phyloP scores from a whole-genome alignment of 2,888 invertebrate species.

The Neria commutata region DNA sequence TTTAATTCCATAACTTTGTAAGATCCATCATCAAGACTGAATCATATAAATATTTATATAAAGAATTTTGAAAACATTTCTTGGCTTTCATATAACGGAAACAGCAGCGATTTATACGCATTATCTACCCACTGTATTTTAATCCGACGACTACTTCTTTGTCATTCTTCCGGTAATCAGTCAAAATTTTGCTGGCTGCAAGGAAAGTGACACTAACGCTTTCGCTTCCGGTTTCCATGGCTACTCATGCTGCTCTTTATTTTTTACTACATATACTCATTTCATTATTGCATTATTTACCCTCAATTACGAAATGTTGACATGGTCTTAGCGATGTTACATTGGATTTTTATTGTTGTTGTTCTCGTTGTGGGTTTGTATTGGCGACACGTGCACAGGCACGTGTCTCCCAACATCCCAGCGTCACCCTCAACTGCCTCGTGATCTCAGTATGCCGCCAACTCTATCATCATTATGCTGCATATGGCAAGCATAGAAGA shows the following conservation, averaged over 20 bases:
- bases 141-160: no score
- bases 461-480: no score
- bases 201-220: background rate
- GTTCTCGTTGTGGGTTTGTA: slow-evolving; percentile 30
- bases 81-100: no score
- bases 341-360: background rate
- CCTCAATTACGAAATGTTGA: slow-evolving; percentile 33
- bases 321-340: slow-evolving; percentile 1
- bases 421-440: slow-evolving; percentile 28
- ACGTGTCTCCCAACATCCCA: slow-evolving; percentile 40
- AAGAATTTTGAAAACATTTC: no score
- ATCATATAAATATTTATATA: no score
- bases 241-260: background rate
- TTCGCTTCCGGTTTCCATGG: background rate
- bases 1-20: no score
- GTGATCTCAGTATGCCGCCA: slow-evolving; percentile 6
- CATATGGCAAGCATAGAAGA: no score
- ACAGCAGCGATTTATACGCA: no score
- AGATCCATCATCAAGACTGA: no score
- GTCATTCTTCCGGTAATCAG: no score
- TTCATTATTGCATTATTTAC: slow-evolving; percentile 50
- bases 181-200: no score
- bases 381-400: slow-evolving; percentile 54
- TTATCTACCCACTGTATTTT: no score
- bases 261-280: background rate